Evolutionary conservation across 1,140 invertebrate genomes (phyloP).

Genomic region (Bombus pascuorum): DNA sequence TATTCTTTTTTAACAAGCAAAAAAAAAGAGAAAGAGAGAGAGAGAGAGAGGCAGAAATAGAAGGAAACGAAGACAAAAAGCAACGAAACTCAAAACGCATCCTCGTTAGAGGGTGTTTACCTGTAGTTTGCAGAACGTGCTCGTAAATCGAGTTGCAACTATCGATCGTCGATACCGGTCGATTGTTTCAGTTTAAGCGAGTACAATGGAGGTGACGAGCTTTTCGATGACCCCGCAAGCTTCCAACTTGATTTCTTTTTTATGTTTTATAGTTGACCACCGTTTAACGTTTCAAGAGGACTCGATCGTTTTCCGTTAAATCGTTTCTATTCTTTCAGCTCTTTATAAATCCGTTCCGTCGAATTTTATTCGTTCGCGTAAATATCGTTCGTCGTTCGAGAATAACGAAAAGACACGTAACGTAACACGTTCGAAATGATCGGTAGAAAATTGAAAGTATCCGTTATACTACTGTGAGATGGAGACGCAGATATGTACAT

Average conservation of each 20-base stretch:
- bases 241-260: background rate
- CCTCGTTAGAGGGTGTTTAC: background rate
- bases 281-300: background rate
- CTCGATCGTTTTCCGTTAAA: background rate
- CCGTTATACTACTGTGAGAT: no score
- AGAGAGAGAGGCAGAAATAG: no score
- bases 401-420: background rate
- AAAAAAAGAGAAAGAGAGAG: background rate
- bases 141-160: conserved; percentile 11
- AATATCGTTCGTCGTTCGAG: background rate
- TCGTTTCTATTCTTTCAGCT: no score
- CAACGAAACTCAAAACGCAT: background rate
- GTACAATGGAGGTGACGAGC: background rate
- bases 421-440: background rate
- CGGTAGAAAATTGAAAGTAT: background rate
- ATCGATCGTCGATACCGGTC: background rate
- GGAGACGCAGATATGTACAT: no score
- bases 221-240: background rate
- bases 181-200: conserved; percentile 4
- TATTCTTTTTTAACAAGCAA: background rate
- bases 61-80: no score
- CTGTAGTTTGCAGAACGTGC: background rate
- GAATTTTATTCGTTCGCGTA: background rate
- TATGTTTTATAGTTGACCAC: background rate
- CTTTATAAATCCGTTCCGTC: background rate